Conservation (phyloP, 2,888 invertebrate genomes). For the Pristionchus maxplancki region DNA sequence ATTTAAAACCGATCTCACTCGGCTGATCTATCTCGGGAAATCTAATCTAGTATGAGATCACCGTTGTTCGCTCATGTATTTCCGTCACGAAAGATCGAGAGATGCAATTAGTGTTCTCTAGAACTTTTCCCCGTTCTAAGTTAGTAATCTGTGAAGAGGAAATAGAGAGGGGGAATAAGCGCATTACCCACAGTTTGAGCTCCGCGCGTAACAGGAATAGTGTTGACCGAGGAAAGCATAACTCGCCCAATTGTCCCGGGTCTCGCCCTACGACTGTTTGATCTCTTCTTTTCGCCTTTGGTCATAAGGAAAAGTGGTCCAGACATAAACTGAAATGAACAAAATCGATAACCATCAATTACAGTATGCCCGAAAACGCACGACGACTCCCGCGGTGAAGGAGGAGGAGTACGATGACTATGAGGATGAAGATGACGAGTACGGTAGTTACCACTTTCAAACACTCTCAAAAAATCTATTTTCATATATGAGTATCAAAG, state of each 20-base stretch:
- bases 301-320: no score
- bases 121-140: background rate
- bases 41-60: background rate
- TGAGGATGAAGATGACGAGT: constrained; percentile 23
- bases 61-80: background rate
- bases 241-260: background rate
- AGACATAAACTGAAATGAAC: background rate
- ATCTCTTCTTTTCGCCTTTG: background rate
- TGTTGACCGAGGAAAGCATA: background rate
- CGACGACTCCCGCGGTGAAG: background rate
- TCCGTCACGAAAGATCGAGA: background rate
- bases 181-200: background rate
- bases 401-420: constrained; percentile 39
- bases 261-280: background rate
- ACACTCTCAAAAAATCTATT: background rate
- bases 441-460: background rate
- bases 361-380: constrained; percentile 19
- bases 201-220: background rate
- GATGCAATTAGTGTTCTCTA: background rate
- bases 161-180: background rate
- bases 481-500: background rate
- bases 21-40: background rate
- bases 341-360: background rate
- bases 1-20: background rate
- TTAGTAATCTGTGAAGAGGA: background rate